These are phyloP conservation scores for Gorsachius magnificus DNA, from an alignment of 2,797 vertebrate species.

Conservation along the genomic window DNA sequence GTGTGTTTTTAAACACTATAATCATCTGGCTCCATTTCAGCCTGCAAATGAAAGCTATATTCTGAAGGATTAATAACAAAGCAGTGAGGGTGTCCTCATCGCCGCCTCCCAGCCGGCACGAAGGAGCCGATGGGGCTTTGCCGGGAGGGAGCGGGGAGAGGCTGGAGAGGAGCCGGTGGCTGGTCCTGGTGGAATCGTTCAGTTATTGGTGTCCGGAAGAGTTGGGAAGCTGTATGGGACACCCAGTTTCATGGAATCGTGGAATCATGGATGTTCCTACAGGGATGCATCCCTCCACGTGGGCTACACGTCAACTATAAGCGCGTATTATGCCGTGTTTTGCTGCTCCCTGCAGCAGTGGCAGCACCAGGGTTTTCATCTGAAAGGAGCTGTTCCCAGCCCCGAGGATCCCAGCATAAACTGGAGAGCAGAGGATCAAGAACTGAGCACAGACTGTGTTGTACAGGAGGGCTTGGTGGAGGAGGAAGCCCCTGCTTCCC, in stretches of 20 bases:
- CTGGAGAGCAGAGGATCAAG: too few species aligned
- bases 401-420: background rate
- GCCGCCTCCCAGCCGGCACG: background rate
- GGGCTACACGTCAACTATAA: fast-evolving
- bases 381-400: background rate
- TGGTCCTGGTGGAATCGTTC: fast-evolving
- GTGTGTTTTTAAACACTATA: background rate
- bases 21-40: background rate
- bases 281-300: fast-evolving
- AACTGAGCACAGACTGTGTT: background rate
- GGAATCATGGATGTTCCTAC: too few species aligned
- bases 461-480: background rate
- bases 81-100: fast-evolving
- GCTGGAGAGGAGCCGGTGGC: background rate
- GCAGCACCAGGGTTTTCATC: fast-evolving
- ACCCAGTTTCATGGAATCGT: too few species aligned
- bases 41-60: background rate
- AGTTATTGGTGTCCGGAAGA: too few species aligned
- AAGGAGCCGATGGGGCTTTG: background rate
- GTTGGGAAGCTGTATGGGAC: background rate
- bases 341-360: background rate
- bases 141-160: background rate
- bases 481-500: background rate
- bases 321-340: fast-evolving
- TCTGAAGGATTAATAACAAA: background rate